Conservation (phyloP, 1,140 invertebrate genomes). For the Druon quercuslanigerum region DNA sequence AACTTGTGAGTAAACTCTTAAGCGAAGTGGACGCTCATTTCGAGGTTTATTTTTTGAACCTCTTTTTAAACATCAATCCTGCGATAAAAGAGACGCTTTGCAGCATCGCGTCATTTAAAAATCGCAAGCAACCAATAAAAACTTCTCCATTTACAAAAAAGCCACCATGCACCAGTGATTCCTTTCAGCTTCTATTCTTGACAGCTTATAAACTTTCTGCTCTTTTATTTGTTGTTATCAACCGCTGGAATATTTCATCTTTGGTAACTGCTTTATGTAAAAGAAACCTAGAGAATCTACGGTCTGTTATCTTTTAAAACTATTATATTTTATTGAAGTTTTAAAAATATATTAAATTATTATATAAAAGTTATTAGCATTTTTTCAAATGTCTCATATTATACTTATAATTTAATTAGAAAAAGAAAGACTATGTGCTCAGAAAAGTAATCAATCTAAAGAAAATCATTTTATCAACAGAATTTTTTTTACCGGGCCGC, state of each 20-base stretch:
- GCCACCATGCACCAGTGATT: not conserved
- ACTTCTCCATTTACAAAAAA: conserved; percentile 9
- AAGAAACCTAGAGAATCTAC: not conserved
- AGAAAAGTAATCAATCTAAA: too few species aligned
- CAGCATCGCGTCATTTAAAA: conserved; percentile 9
- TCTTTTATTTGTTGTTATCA: conserved; percentile 5
- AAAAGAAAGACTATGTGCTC: too few species aligned
- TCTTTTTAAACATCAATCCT: not conserved
- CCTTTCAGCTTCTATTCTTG: not conserved
- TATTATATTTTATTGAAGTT: not conserved
- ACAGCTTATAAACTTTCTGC: conserved; percentile 4
- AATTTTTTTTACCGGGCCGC: too few species aligned
- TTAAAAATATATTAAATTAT: not conserved
- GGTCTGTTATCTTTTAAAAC: not conserved
- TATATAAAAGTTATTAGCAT: too few species aligned
- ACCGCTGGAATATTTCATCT: not conserved
- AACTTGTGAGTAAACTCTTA: conserved; percentile 2
- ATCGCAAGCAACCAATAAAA: not conserved
- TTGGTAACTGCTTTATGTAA: not conserved
- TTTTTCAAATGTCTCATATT: too few species aligned
- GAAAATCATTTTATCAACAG: too few species aligned
- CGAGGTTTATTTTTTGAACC: not conserved
- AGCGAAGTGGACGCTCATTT: not conserved
- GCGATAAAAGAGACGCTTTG: conserved; percentile 5
- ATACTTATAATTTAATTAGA: too few species aligned